Conservation (phyloP, 2,797 vertebrate genomes). For the Myiotriccus ornatus region DNA sequence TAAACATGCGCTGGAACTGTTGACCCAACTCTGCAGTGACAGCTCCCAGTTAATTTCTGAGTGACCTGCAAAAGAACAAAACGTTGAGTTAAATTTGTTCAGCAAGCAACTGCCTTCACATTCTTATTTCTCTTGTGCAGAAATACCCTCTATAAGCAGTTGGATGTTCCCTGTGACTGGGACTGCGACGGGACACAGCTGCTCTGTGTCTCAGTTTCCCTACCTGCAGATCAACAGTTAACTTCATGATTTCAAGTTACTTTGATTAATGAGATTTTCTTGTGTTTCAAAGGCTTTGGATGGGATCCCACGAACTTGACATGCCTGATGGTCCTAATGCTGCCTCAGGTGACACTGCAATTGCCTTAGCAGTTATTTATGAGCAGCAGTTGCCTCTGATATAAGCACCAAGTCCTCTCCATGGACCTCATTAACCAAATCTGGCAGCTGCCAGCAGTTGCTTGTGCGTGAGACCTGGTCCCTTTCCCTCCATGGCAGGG, state of each 20-base stretch:
- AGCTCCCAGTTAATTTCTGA: not conserved
- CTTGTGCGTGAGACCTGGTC: not conserved
- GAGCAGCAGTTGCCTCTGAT: not conserved
- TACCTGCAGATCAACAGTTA: not conserved
- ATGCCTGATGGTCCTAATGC: not conserved
- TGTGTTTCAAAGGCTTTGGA: not conserved
- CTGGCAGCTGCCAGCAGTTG: not conserved
- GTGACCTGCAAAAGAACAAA: not conserved
- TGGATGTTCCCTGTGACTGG: not conserved
- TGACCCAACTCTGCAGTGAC: not conserved
- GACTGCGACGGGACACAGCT: not conserved
- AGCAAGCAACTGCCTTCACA: not conserved
- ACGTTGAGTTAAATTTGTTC: not conserved
- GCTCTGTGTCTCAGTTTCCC: not conserved
- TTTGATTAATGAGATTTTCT: not conserved
- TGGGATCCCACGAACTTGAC: not conserved
- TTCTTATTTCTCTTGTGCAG: not conserved
- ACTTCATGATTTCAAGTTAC: not conserved
- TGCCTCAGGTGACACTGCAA: not conserved
- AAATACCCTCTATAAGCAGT: not conserved
- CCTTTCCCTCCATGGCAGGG: not conserved
- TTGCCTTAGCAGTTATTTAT: not conserved
- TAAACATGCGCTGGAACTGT: not conserved
- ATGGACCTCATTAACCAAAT: not conserved
- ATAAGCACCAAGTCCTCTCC: not conserved